phyloP scores from a whole-genome alignment of 1,140 invertebrate species.

The Tetramorium simillimum region DNA sequence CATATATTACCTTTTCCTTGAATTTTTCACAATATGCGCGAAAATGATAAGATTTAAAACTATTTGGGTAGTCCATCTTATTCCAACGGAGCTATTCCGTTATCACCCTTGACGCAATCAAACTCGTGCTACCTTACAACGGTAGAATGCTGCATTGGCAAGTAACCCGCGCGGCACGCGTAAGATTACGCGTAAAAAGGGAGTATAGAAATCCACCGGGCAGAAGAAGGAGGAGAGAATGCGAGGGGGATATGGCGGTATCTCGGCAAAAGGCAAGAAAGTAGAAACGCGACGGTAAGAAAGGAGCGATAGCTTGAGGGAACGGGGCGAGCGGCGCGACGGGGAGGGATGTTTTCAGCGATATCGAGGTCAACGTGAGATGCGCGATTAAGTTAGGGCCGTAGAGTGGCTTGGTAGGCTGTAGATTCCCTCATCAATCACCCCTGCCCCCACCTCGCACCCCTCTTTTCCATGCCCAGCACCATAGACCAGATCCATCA shows the following conservation, averaged over 20 bases:
- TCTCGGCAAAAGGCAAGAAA: conserved; percentile 28
- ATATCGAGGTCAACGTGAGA: conserved; percentile 70
- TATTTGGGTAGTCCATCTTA: background rate
- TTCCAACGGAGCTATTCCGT: conserved; percentile 5
- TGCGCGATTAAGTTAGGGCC: conserved; percentile 55
- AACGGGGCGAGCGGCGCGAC: conserved; percentile 8
- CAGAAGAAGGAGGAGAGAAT: background rate
- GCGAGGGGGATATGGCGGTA: background rate
- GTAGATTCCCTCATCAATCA: conserved; percentile 75
- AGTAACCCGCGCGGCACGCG: background rate
- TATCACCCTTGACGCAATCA: background rate
- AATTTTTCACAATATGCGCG: background rate
- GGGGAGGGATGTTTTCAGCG: conserved; percentile 60
- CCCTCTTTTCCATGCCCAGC: conserved; percentile 54
- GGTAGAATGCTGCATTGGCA: background rate
- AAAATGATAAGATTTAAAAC: background rate
- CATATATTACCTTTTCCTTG: background rate
- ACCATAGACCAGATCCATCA: conserved; percentile 76
- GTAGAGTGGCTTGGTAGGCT: conserved; percentile 61
- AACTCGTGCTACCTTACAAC: background rate
- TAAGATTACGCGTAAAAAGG: conserved; percentile 4
- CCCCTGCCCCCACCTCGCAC: background rate
- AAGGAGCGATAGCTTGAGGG: conserved; percentile 27
- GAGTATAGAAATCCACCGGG: conserved; percentile 20
- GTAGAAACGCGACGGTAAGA: conserved; percentile 19